Conservation (phyloP, 37 sponge, comb jelly and placozoan species). For the Theonella swinhoei region DNA sequence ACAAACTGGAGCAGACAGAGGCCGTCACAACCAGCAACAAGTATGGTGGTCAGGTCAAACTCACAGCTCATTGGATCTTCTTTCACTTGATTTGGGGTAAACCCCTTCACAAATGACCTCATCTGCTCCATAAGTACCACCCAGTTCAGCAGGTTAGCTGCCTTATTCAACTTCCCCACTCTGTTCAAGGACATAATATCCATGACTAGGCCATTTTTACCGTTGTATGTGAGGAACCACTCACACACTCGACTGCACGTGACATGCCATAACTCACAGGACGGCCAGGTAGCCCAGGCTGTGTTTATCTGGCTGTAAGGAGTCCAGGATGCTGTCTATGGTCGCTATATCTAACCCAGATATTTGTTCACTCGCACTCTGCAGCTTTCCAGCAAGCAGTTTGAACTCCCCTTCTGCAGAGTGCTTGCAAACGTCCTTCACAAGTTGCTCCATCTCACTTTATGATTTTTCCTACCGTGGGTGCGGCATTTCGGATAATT, state of each 20-base stretch:
- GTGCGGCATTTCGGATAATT: neutral
- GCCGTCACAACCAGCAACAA: neutral
- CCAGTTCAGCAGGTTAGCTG: conserved; percentile 15
- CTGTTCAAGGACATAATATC: neutral
- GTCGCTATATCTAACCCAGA: conserved; percentile 8
- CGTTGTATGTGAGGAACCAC: neutral
- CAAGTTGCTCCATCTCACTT: conserved; percentile 30
- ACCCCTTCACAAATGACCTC: conserved; percentile 27
- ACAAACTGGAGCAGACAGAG: conserved; percentile 46
- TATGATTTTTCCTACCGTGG: neutral
- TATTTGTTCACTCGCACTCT: conserved; percentile 16
- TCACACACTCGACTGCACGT: neutral
- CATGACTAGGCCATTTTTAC: neutral
- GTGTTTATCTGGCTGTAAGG: conserved; percentile 40
- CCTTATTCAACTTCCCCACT: conserved; percentile 1
- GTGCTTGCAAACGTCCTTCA: conserved; percentile 49
- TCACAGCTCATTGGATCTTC: conserved; percentile 32
- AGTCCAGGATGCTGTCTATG: conserved; percentile 55
- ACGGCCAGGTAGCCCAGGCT: conserved; percentile 55
- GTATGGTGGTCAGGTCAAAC: neutral
- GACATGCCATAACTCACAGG: conserved; percentile 32
- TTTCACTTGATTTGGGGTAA: conserved; percentile 22
- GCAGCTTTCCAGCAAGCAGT: conserved; percentile 23
- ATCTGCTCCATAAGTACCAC: conserved; percentile 29
- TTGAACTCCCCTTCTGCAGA: conserved; percentile 21